These are phyloP conservation scores for Triops longicaudatus DNA, from an alignment of 1,140 invertebrate genomes.

Conservation along the genomic window DNA sequence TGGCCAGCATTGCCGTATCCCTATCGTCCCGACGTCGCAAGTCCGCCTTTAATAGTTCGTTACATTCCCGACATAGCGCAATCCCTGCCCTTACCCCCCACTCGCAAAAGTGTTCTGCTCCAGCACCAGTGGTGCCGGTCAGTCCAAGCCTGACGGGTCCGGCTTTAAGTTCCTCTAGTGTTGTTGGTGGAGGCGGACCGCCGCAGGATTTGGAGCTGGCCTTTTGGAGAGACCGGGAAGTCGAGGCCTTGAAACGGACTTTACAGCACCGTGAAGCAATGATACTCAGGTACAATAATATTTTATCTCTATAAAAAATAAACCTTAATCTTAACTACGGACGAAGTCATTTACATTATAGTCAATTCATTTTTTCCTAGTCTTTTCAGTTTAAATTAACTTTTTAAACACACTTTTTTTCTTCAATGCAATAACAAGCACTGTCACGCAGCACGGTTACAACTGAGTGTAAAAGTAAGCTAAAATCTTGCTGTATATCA, in stretches of 20 bases:
- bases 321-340: not conserved
- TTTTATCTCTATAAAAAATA: not conserved
- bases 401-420: no score
- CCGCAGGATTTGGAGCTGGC: slow-evolving; percentile 28
- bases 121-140: slow-evolving; percentile 28
- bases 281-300: slow-evolving; percentile 1
- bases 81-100: not conserved
- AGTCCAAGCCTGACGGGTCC: slow-evolving; percentile 28
- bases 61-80: slow-evolving; percentile 5
- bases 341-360: no score
- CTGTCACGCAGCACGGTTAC: no score
- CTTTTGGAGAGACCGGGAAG: slow-evolving; percentile 9
- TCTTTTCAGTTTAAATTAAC: no score
- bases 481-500: no score
- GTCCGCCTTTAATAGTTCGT: not conserved
- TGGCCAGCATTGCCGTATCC: slow-evolving; percentile 76
- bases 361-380: no score
- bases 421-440: no score
- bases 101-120: slow-evolving; percentile 39
- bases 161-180: slow-evolving; percentile 36
- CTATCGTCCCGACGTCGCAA: slow-evolving; percentile 47
- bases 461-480: no score
- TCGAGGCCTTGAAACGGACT: not conserved
- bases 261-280: not conserved
- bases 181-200: slow-evolving; percentile 45